Conservation (phyloP, 2,797 vertebrate genomes). For the Craterocephalus amniculus region DNA sequence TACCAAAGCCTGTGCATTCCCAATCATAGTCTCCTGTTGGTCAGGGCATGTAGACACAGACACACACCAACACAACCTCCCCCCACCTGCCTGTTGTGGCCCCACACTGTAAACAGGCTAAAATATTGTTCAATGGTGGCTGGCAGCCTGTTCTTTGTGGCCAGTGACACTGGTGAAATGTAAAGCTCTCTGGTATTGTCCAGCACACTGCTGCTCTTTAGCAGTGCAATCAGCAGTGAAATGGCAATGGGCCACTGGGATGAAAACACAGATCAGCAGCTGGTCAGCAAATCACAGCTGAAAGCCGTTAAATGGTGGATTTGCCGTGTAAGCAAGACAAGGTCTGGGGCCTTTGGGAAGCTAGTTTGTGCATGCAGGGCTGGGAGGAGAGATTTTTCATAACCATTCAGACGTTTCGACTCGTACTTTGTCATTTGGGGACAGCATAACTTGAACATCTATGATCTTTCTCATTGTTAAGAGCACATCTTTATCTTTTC, state of each 20-base stretch:
- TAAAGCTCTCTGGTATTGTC: slow-evolving; percentile 82
- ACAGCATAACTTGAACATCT: background rate
- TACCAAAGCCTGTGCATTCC: slow-evolving; percentile 31
- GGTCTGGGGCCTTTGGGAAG: slow-evolving; percentile 49
- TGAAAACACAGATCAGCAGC: slow-evolving; percentile 88
- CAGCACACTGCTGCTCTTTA: slow-evolving; percentile 67
- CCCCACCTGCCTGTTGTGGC: slow-evolving; percentile 33
- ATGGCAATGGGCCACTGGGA: slow-evolving; percentile 67
- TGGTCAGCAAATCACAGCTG: slow-evolving; percentile 88
- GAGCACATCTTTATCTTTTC: background rate
- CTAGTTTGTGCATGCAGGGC: slow-evolving; percentile 27
- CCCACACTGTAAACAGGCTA: slow-evolving; percentile 75
- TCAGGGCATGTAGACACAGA: slow-evolving; percentile 29
- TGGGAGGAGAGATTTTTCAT: slow-evolving; percentile 27
- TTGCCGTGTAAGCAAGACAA: slow-evolving; percentile 78
- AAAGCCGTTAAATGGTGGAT: slow-evolving; percentile 78
- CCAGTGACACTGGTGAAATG: slow-evolving; percentile 76
- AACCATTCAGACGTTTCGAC: background rate
- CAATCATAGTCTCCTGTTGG: slow-evolving; percentile 36
- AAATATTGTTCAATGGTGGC: slow-evolving; percentile 61
- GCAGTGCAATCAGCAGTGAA: slow-evolving; percentile 75
- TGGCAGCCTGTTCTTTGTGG: slow-evolving; percentile 68
- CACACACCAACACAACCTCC: slow-evolving; percentile 15
- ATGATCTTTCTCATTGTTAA: background rate
- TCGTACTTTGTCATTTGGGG: background rate